Evolutionary conservation across 1,140 invertebrate genomes (phyloP).

Genomic region (Leucophenga varia): DNA sequence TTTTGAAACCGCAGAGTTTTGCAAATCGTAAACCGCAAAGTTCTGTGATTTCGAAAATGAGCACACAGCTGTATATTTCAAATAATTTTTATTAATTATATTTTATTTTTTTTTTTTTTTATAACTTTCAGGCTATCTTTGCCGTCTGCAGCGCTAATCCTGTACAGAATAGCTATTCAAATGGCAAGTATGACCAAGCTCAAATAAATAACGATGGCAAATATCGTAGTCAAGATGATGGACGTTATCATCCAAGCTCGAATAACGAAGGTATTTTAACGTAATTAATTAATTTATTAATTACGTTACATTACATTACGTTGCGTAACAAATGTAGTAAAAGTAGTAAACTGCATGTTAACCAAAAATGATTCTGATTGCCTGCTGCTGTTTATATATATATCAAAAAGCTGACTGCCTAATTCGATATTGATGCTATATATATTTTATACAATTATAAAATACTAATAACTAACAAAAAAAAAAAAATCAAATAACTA

Average conservation of each 20-base stretch:
- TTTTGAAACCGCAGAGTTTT: no score
- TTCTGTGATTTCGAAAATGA: no score
- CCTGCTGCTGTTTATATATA: not conserved
- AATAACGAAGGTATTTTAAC: conserved; percentile 51
- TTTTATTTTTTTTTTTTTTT: not conserved
- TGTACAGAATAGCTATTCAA: conserved; percentile 23
- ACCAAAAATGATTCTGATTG: no score
- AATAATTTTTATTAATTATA: conserved; percentile 9
- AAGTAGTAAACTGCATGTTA: not conserved
- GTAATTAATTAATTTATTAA: conserved; percentile 29
- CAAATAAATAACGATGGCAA: conserved; percentile 34
- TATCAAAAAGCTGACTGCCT: not conserved
- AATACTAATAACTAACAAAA: conserved; percentile 4
- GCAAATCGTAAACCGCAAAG: no score
- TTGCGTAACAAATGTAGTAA: not conserved
- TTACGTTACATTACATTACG: conserved; percentile 6
- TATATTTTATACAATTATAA: conserved; percentile 2
- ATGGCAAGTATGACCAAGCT: conserved; percentile 50
- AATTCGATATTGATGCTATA: conserved; percentile 14
- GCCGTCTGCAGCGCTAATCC: conserved; percentile 41
- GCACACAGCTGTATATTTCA: conserved; percentile 1
- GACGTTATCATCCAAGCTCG: conserved; percentile 41
- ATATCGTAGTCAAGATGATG: conserved; percentile 43
- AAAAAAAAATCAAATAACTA: not conserved
- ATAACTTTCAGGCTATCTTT: conserved; percentile 31